These are phyloP conservation scores for Chirona hameri DNA, from an alignment of 2,888 invertebrate species.

Conservation along the genomic window DNA sequence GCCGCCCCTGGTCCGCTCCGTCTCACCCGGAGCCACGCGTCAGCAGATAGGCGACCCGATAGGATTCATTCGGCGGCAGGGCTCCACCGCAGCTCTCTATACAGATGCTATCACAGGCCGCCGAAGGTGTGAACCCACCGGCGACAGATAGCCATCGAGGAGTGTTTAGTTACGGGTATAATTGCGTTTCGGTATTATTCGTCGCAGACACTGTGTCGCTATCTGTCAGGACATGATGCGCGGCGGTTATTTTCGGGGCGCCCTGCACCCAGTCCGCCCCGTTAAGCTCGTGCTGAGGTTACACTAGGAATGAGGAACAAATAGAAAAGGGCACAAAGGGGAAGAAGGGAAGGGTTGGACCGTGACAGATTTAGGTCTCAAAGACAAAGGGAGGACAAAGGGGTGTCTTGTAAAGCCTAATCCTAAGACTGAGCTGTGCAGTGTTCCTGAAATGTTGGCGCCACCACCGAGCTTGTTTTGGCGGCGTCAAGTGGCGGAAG, in stretches of 20 bases:
- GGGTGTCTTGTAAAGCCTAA: background rate
- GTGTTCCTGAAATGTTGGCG: background rate
- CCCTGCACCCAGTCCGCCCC: background rate
- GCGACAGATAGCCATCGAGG: background rate
- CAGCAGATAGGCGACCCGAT: background rate
- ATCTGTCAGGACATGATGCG: slow-evolving; percentile 1
- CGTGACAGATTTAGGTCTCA: slow-evolving; percentile 28
- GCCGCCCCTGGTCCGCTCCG: no score
- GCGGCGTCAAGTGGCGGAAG: background rate
- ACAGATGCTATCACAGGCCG: background rate
- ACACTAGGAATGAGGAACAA: slow-evolving; percentile 9
- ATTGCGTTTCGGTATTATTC: slow-evolving; percentile 8
- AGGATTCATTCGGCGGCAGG: background rate
- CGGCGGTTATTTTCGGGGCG: background rate
- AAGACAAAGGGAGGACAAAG: slow-evolving; percentile 13
- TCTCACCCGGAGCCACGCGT: background rate
- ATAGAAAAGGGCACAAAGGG: background rate
- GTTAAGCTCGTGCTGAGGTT: background rate
- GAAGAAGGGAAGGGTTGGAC: slow-evolving; percentile 7
- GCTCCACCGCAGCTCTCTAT: background rate
- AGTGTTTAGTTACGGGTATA: slow-evolving; percentile 28
- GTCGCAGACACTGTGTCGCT: background rate
- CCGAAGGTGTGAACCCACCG: background rate
- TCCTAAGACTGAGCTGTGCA: background rate
- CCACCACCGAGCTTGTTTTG: background rate